phyloP scores from a whole-genome alignment of 2,797 vertebrate species.

The Cirrhinus molitorella region DNA sequence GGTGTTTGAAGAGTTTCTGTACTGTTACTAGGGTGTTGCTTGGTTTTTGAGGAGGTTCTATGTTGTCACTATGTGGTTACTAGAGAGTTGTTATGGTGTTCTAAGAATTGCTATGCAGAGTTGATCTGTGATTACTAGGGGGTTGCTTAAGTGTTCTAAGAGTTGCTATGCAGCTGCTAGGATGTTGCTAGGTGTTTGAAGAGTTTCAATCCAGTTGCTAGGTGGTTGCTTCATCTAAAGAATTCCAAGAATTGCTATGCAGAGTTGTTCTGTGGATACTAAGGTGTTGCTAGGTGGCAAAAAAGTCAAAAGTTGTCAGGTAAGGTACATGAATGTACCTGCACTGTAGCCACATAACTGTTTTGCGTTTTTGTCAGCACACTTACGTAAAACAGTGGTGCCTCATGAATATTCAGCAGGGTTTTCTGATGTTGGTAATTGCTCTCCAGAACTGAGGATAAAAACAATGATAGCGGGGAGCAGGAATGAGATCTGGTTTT shows the following conservation, averaged over 20 bases:
- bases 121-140: not conserved
- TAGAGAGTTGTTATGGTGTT: not conserved
- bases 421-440: constrained; percentile 77
- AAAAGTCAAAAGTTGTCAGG: not conserved
- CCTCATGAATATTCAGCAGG: constrained; percentile 76
- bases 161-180: not conserved
- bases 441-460: constrained; percentile 75
- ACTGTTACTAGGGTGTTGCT: not conserved
- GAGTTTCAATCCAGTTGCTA: not conserved
- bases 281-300: not conserved
- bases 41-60: not conserved
- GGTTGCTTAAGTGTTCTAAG: not conserved
- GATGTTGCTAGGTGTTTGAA: not conserved
- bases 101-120: not conserved
- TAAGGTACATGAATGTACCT: constrained; percentile 24
- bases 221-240: not conserved
- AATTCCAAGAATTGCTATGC: too few species aligned
- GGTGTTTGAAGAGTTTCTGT: not conserved
- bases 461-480: constrained; percentile 68
- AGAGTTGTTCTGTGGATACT: not conserved
- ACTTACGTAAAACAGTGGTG: constrained; percentile 65
- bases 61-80: not conserved
- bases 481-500: constrained; percentile 35
- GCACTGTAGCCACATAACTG: constrained; percentile 41
- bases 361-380: constrained; percentile 68